phyloP scores from a whole-genome alignment of 2,797 vertebrate genomes.

The Mormyrus hasselquistii region DNA sequence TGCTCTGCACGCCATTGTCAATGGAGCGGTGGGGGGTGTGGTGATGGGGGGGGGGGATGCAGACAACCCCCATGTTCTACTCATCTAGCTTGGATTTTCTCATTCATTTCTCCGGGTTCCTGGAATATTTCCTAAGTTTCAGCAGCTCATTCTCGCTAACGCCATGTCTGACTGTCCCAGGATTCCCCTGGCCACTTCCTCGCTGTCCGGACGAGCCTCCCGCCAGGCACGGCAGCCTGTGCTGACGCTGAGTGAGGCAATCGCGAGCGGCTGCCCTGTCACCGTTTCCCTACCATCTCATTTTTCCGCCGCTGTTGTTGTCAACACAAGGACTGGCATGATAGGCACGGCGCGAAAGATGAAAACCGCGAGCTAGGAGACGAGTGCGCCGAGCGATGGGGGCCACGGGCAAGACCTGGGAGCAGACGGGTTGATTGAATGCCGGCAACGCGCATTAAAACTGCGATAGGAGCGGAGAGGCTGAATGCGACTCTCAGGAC shows the following conservation, averaged over 20 bases:
- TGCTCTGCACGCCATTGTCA: background rate
- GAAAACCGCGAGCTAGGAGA: background rate
- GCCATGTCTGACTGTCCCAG: background rate
- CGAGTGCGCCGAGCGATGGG: background rate
- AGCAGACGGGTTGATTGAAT: slow-evolving; percentile 22
- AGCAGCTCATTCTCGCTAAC: background rate
- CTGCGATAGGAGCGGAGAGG: slow-evolving; percentile 6
- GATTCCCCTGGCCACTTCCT: background rate
- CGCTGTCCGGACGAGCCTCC: background rate
- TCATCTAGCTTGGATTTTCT: background rate
- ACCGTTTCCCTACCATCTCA: background rate
- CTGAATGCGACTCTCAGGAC: background rate
- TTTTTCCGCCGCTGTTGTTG: background rate
- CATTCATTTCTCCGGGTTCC: background rate
- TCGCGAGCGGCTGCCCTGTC: background rate
- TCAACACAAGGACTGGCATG: background rate
- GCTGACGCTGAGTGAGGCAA: background rate
- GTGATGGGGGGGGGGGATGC: background rate
- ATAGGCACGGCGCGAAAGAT: background rate
- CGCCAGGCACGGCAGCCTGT: background rate
- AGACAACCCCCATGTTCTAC: background rate
- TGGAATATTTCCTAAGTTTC: background rate
- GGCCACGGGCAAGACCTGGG: background rate
- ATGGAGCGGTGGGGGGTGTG: background rate
- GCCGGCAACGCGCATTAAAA: slow-evolving; percentile 19